Conservation (phyloP, 2,888 invertebrate genomes). For the Cyclophora punctaria region DNA sequence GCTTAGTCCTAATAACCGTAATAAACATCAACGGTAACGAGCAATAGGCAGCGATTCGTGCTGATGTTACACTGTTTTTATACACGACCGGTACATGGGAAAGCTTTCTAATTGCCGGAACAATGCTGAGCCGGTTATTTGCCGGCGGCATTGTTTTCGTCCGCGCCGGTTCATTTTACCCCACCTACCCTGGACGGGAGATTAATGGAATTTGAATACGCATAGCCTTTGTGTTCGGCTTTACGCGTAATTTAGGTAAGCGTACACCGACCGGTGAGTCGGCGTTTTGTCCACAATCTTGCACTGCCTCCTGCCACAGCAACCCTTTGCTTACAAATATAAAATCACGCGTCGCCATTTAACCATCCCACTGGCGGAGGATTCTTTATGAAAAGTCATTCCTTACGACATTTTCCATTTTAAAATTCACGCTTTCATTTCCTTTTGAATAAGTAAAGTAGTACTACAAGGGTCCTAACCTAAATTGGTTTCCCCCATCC, state of each 20-base stretch:
- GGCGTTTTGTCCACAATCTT: conserved; percentile 61
- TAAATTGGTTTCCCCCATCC: conserved; percentile 25
- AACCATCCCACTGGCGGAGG: conserved; percentile 10
- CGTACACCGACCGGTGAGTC: conserved; percentile 67
- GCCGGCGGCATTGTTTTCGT: conserved; percentile 75
- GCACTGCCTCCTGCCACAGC: conserved; percentile 36
- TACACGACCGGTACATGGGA: conserved; percentile 74
- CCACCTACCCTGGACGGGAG: conserved; percentile 66
- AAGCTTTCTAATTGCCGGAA: conserved; percentile 76
- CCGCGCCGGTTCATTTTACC: conserved; percentile 73
- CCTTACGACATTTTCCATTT: conserved; percentile 4
- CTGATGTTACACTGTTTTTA: conserved; percentile 75
- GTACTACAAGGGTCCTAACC: conserved; percentile 2
- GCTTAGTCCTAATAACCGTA: conserved; percentile 73
- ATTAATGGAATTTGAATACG: conserved; percentile 76
- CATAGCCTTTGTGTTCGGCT: conserved; percentile 73
- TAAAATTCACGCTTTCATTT: conserved; percentile 14
- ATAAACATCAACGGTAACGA: conserved; percentile 74
- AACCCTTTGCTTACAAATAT: conserved; percentile 27
- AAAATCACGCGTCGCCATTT: conserved; percentile 40
- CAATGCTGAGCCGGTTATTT: conserved; percentile 75
- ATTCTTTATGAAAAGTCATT: conserved; percentile 7
- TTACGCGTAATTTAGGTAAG: conserved; percentile 70
- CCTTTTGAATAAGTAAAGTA: not conserved
- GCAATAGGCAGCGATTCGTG: conserved; percentile 74